phyloP scores from a whole-genome alignment of 2,888 invertebrate species.

The Drosophila phalerata region DNA sequence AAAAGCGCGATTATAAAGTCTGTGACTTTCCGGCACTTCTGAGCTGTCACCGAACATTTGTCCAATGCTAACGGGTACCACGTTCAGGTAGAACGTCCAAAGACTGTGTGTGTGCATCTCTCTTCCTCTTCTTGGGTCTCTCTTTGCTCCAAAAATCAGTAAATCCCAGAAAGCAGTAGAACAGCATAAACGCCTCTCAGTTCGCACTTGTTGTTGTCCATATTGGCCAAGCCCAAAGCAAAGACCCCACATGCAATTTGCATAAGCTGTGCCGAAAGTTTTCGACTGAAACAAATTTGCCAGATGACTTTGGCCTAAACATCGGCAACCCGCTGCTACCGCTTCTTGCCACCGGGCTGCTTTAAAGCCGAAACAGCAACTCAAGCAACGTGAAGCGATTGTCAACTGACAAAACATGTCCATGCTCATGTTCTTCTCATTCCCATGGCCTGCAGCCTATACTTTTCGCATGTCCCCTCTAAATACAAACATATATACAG shows the following conservation, averaged over 20 bases:
- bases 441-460: background rate
- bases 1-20: constrained; percentile 1
- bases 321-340: background rate
- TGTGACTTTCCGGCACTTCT: constrained; percentile 9
- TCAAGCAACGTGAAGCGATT: constrained; percentile 15
- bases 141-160: background rate
- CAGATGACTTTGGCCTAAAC: constrained; percentile 32
- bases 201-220: constrained; percentile 5
- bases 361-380: constrained; percentile 4
- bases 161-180: constrained; percentile 6
- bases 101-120: background rate
- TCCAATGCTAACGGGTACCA: constrained; percentile 6
- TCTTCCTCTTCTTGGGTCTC: background rate
- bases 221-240: constrained; percentile 4
- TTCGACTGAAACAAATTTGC: constrained; percentile 22
- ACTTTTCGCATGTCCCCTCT: background rate
- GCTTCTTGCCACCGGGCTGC: background rate
- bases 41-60: constrained; percentile 7
- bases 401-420: constrained; percentile 37
- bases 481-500: constrained; percentile 1
- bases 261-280: constrained; percentile 38
- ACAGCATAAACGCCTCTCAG: constrained; percentile 1
- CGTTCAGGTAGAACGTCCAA: constrained; percentile 1
- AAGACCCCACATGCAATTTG: constrained; percentile 27
- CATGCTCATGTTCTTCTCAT: constrained; percentile 12